Evolutionary conservation across 2,113 vertebrate species (phyloP), one percentile per base, ranked within the genome.

Genomic region (Lipotes vexillifer): DNA sequence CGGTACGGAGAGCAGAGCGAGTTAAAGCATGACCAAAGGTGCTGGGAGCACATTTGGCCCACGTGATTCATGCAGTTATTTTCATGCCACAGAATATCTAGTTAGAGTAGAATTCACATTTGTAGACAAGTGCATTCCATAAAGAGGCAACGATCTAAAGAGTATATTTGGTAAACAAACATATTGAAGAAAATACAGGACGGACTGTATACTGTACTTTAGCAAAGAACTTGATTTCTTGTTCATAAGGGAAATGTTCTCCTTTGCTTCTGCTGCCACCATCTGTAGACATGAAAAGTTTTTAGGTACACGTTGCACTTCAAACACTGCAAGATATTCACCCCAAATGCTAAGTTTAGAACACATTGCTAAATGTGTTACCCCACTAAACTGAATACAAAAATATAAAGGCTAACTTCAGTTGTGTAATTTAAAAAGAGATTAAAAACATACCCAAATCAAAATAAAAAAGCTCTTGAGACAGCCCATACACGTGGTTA

Each of bases 191-290:
- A 92, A 68, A 95, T 97, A 52, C 27, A 98, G 97, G 95, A 85
- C 6, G 8, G 57, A 77, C 12, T 3, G 93, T 97, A 98, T 98
- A 98, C 98, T 96, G 91, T 99, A 99, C 99, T 99, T 99, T 99
- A 95, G 99, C 99, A 98, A 99, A 99, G 98, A 99, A 99, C 98
- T 99, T 99, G 95, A 99, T 99, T 98, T 99, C 99, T 98, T 99
- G 99, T 65, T 99, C 99, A 44, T 99, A 99, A 68, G 99, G 99
- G 97, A 99, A 99, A 69, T 99, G 99, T 36, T 99, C 99, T 97
- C 99, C 99, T 98, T 99, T 99, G 68, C 97, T 98, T 97, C 99
- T 99, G 74, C 98, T 98, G 97, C 98, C 99, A 81, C 98, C 98
- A 98, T 99, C 99, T 99, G 98, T 90, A 97, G 95, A 98, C 17